Base-by-base conservation (phyloP, 2,797 vertebrate species). In the Pteronotus mesoamericanus region DNA sequence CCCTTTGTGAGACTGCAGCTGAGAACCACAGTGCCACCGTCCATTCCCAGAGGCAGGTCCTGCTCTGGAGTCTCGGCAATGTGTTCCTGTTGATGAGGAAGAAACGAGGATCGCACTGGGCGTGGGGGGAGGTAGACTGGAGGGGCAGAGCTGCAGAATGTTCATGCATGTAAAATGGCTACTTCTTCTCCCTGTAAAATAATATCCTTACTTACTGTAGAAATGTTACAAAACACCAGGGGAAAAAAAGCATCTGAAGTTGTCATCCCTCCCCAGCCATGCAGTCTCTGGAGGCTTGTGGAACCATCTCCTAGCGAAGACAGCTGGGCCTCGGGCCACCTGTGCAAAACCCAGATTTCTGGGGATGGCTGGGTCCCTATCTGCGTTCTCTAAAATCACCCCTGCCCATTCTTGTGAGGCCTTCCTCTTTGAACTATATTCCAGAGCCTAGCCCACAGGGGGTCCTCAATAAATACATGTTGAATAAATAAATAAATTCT, bases 221-320 rank as follows among this genome's bases (percentile, higher is more conserved):
- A 94, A 91, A 96, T 37, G 82, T 94, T 29, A 64, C n/a, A 79
- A 94, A 92, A 46, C 14, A 92, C 32, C 83, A 89, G 55, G 26
- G 12, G 85, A 66, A 74, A 78, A 69, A 42, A 24, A n/a, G n/a
- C 8, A 22, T 14, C 7, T 10, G 87, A 55, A 32, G 32, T 39
- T 26, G 24, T 90, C 57, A 22, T 57, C 12, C 29, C 44, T 69
- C 39, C 64, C 22, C 46, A 46, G 61, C 6, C 42, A 34, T 16
- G 22, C 11, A 2, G 29, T 26, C 21, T 66, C 16, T 12, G 22
- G 57, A 61, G 46, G 29, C 34, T 55, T 74, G 9, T 1, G 11
- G 5, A 44, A 68, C 51, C 42, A 5, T 18, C 21, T 26, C 8
- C 26, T 16, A 12, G 11, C 39, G 26, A 61, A 57, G 68, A 61